Base-by-base conservation (phyloP, 2,888 invertebrate genomes). In the Teinopalpus imperialis region DNA sequence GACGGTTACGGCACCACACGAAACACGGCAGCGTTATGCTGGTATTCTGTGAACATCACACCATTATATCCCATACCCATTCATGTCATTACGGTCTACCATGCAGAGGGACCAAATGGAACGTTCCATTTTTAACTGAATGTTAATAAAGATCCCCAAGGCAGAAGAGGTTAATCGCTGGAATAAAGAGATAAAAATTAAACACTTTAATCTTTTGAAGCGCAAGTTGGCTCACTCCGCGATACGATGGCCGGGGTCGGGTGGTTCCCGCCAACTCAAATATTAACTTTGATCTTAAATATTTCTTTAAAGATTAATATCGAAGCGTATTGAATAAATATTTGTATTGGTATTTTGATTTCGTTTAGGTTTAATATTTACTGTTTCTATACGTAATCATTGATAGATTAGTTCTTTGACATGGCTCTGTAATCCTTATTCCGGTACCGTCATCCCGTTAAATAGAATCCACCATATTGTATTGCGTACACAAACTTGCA, bases 141-240 rank as follows among this genome's bases (percentile, higher is more conserved):
- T 45, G 46, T 52, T 54, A 53, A 59, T 56, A 51, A 53, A 58
- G 57, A 52, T 44, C 35, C 34, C 21, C 34, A 29, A 29, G 49
- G 53, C 44, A 39, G 50, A 36, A 46, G 47, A 54, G 56, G 60
- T 63, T 67, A 68, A 68, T 66, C 65, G 61, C 57, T 56, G 58
- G 57, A 61, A 62, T 55, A 59, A 62, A 54, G 52, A 63, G 66
- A 66, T 66, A 65, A 63, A 66, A 64, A 65, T 60, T 59, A 61
- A 64, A 56, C 47, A 55, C 56, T 57, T 55, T 56, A 57, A 63
- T 59, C 55, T 58, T 57, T 45, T 30, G 51, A 50, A 53, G 44
- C 56, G 49, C 47, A 40, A 48, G 48, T 7, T 20, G 21, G 34
- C 35, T 20, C 10, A 23, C 40, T 26, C 39, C 8, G 27, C 35